Evolutionary conservation across 2,113 vertebrate species (phyloP).

Genomic region (Leptobrachium ailaonicum): DNA sequence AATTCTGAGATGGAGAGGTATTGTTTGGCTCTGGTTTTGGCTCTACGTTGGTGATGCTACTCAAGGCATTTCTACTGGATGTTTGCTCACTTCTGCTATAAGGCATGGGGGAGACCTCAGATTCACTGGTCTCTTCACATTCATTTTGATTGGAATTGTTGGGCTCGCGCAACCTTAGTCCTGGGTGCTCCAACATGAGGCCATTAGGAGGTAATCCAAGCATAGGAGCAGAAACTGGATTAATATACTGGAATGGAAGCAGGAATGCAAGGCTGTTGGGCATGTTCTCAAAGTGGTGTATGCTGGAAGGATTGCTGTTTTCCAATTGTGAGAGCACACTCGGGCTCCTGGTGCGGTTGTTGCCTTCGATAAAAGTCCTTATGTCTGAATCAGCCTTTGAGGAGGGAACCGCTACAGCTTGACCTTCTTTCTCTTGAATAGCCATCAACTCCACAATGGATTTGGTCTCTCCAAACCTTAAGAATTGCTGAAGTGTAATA

Average conservation of each 20-base stretch:
- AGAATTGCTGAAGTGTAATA: slow-evolving; percentile 98
- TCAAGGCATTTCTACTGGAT: slow-evolving; percentile 84
- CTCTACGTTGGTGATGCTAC: slow-evolving; percentile 86
- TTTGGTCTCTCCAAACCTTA: slow-evolving; percentile 98
- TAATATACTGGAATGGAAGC: slow-evolving; percentile 97
- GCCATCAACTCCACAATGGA: slow-evolving; percentile 99
- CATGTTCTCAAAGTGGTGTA: slow-evolving; percentile 99
- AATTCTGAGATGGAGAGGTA: slow-evolving; percentile 81
- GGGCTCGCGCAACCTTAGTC: slow-evolving; percentile 86
- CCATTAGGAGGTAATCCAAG: slow-evolving; percentile 94
- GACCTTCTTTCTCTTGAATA: slow-evolving; percentile 99
- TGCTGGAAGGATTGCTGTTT: slow-evolving; percentile 95
- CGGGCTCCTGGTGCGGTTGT: slow-evolving; percentile 95
- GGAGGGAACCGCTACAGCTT: slow-evolving; percentile 93
- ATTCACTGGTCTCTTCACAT: slow-evolving; percentile 93
- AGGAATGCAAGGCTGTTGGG: slow-evolving; percentile 96
- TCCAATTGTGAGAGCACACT: slow-evolving; percentile 93
- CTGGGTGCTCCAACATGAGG: slow-evolving; percentile 87
- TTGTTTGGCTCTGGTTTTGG: slow-evolving; percentile 92
- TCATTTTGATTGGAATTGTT: slow-evolving; percentile 89
- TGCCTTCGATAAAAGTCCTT: slow-evolving; percentile 98
- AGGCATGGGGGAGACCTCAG: slow-evolving; percentile 91
- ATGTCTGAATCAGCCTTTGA: slow-evolving; percentile 98
- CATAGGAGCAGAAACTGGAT: slow-evolving; percentile 93
- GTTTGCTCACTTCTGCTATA: slow-evolving; percentile 85